Evolutionary conservation across 2,797 vertebrate genomes (phyloP).

Genomic region (Hypotaenidia okinawae): DNA sequence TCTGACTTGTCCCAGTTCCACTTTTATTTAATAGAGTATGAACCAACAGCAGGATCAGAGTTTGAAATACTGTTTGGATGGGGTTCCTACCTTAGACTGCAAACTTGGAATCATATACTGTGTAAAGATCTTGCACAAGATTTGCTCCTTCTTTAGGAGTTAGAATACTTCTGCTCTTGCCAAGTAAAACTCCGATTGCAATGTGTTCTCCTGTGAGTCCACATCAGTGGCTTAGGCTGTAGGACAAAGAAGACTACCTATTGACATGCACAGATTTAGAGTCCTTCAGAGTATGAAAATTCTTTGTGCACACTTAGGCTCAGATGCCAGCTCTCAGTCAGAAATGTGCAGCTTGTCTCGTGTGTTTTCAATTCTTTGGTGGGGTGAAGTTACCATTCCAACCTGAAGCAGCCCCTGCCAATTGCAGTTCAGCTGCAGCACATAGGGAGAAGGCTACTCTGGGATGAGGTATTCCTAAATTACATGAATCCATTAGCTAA

Average conservation of each 20-base stretch:
- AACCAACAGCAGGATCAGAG: background rate
- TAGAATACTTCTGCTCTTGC: background rate
- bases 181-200: background rate
- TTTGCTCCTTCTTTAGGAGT: background rate
- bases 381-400: background rate
- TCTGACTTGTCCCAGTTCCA: background rate
- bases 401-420: background rate
- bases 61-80: no score
- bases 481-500: background rate
- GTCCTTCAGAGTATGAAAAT: background rate
- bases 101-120: background rate
- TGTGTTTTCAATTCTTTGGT: background rate
- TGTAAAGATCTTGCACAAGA: background rate
- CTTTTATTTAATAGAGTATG: background rate
- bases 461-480: background rate
- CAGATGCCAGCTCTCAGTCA: background rate
- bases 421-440: background rate
- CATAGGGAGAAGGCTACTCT: background rate
- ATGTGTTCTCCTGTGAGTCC: background rate
- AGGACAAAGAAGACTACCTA: background rate
- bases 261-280: background rate
- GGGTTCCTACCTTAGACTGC: background rate
- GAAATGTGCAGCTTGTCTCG: background rate
- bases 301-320: background rate
- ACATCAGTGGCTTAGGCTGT: background rate